Percentiles rank a stretch among this genome's conserved stretches.
Evolutionary conservation across 2,797 vertebrate genomes (phyloP).

Genomic region (Sebastes vulpes): DNA sequence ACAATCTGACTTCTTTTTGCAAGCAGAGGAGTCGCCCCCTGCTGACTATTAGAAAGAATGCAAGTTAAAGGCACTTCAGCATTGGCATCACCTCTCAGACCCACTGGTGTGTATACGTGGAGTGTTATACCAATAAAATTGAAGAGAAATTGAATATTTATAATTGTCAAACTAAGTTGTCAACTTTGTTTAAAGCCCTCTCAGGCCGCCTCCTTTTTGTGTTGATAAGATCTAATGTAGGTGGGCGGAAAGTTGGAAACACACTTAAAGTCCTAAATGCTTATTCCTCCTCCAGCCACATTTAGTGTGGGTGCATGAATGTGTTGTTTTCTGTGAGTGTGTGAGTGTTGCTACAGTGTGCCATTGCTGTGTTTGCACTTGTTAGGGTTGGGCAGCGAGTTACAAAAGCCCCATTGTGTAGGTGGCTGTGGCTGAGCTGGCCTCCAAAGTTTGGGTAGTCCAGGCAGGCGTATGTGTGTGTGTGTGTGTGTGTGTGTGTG

Average conservation of each 20-base stretch:
- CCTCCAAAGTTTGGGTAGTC: constrained; percentile 49
- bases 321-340: not conserved
- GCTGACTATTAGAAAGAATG: too few species aligned
- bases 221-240: not conserved
- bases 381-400: constrained; percentile 20
- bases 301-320: not conserved
- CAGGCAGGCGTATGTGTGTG: constrained; percentile 24
- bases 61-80: too few species aligned
- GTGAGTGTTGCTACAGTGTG: constrained; percentile 1
- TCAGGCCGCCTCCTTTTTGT: not conserved
- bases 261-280: not conserved
- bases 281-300: not conserved
- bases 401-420: constrained; percentile 80
- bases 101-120: not conserved
- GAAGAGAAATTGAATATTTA: not conserved
- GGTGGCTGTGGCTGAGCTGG: constrained; percentile 47
- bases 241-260: not conserved
- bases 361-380: constrained; percentile 18
- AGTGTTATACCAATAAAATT: not conserved
- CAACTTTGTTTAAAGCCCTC: not conserved
- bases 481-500: not conserved
- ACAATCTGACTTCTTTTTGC: too few species aligned
- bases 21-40: too few species aligned
- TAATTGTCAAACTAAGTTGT: not conserved
- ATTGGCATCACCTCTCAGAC: too few species aligned